These are phyloP conservation scores for Sphecodes monilicornis DNA, from an alignment of 2,888 invertebrate species.

Conservation along the genomic window DNA sequence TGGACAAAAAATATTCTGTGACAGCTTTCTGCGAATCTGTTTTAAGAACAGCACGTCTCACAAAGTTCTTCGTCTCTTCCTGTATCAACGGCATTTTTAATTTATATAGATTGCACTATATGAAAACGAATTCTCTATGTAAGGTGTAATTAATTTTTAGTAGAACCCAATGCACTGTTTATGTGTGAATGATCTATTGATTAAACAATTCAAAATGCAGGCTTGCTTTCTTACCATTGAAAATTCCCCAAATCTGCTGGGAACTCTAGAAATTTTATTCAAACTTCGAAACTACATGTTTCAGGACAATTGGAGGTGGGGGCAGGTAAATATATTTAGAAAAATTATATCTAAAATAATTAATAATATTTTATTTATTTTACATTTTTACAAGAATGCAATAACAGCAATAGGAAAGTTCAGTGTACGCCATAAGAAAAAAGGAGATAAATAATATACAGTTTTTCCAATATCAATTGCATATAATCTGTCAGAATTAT, in stretches of 20 bases:
- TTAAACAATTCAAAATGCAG: conserved; percentile 70
- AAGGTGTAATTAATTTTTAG: conserved; percentile 33
- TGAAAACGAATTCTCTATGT: conserved; percentile 6
- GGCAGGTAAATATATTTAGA: conserved; percentile 27
- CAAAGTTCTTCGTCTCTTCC: conserved; percentile 56
- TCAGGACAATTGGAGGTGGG: neutral
- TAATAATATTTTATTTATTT: conserved; percentile 63
- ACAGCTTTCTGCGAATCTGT: conserved; percentile 85
- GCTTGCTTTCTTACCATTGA: conserved; percentile 18
- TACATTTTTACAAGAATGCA: conserved; percentile 66
- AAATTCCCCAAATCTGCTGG: conserved; percentile 39
- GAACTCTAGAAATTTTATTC: neutral
- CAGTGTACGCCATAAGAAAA: conserved; percentile 40
- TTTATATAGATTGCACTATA: neutral
- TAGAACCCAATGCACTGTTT: neutral
- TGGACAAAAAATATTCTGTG: conserved; percentile 86
- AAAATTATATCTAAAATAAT: conserved; percentile 60
- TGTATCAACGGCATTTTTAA: conserved; percentile 36
- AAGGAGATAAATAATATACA: conserved; percentile 49
- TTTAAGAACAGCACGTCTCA: conserved; percentile 68
- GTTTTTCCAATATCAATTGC: conserved; percentile 10
- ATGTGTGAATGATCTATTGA: conserved; percentile 60
- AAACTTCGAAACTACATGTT: neutral
- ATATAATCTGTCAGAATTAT: conserved; percentile 45
- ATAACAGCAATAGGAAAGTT: conserved; percentile 49